Evolutionary conservation across 2,888 invertebrate genomes (phyloP), one percentile per base, ranked within the genome.

Genomic region (Ariolimax columbianus): DNA sequence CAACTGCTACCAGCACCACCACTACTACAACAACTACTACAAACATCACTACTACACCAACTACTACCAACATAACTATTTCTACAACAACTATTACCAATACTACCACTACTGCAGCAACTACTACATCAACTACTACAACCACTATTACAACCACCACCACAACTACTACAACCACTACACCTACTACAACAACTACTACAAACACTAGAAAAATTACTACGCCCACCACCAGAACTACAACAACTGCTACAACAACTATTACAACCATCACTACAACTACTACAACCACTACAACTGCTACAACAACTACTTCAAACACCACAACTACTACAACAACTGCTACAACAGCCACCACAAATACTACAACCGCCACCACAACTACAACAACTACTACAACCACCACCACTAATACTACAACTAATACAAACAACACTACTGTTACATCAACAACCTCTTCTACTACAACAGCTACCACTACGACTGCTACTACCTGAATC

Each of bases 351-450:
- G 72, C 72, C 72, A 51, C 72, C 51, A 82, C 72, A 7, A 51
- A 51, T 30, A 82, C 72, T 70, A 72, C 70, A 4, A 70, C 72
- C 6, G 33, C 72, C 30, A 51, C 72, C 14, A 17, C 82, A 47
- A 70, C 82, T 72, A 51, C 82, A 33, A 82, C 82, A 33, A 4
- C 82, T 72, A 82, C 82, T 14, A 72, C 82, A 63, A 82, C 75
- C 59, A 75, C 82, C 38, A 75, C 82, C 38, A 63, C 82, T 82
- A 73, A 75, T 63, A 75, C 82, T 63, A 82, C 82, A 75, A 63
- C 82, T 75, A 82, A 59, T 82, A 63, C 75, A 75, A 82, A 75
- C 40, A 59, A 75, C 63, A 36, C 63, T 75, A 59, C 63, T 59
- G 36, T 40, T 75, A 59, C 82, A 75, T 75, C 75, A 40, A 63